phyloP scores from a whole-genome alignment of 2,113 vertebrate species.

The Tinamus guttatus region DNA sequence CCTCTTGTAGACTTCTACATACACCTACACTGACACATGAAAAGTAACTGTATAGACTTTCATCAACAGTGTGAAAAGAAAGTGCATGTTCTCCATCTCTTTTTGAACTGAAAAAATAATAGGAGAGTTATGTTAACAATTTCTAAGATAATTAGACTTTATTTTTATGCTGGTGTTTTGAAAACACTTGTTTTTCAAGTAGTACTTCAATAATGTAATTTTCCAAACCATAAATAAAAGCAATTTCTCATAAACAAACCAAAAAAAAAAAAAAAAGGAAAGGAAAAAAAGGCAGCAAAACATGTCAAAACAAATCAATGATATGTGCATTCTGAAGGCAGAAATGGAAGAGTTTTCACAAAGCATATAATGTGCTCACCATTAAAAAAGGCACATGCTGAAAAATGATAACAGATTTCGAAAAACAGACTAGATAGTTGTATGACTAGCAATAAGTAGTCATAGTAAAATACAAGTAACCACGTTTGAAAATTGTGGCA shows the following conservation, averaged over 20 bases:
- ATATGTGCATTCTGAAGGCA: neutral
- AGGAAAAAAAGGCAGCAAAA: neutral
- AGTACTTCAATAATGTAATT: neutral
- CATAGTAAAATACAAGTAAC: neutral
- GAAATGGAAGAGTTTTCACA: neutral
- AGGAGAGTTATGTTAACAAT: neutral
- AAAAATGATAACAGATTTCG: neutral
- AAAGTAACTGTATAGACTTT: neutral
- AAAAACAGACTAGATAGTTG: neutral
- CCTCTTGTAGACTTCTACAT: neutral
- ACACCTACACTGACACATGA: rapidly evolving
- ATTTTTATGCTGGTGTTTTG: neutral
- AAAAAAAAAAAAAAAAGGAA: neutral
- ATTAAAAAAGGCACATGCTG: neutral
- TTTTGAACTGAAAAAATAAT: neutral
- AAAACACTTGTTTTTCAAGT: neutral
- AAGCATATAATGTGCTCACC: neutral
- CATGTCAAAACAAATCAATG: neutral
- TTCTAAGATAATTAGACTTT: neutral
- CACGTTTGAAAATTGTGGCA: neutral
- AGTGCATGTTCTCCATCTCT: rapidly evolving
- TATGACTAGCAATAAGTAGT: neutral
- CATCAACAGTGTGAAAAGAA: neutral
- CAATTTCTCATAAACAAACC: neutral
- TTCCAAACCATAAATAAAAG: neutral